These are phyloP conservation scores for Portunus trituberculatus DNA, from an alignment of 1,140 invertebrate genomes.

Conservation along the genomic window DNA sequence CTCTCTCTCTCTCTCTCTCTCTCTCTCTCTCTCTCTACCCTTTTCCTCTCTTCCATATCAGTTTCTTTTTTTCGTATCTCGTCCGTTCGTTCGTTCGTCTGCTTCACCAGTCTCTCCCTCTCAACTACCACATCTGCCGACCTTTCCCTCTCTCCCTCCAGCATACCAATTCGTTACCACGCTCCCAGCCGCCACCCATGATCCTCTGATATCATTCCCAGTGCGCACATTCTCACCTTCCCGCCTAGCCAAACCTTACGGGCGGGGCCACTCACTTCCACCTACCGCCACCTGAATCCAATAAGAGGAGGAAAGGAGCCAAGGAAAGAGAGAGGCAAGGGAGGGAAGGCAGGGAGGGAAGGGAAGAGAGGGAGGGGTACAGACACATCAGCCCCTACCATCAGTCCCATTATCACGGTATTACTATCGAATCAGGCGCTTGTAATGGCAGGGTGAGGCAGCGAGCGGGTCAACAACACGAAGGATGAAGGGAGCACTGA, in stretches of 20 bases:
- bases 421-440: not conserved
- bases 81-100: not conserved
- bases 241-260: not conserved
- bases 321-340: not conserved
- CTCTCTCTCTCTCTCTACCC: no score
- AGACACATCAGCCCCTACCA: no score
- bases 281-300: not conserved
- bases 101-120: not conserved
- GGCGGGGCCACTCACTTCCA: not conserved
- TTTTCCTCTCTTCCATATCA: not conserved
- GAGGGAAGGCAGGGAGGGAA: not conserved
- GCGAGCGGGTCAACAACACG: not conserved
- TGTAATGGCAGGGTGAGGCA: not conserved
- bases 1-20: no score
- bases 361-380: not conserved
- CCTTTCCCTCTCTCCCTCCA: not conserved
- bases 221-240: not conserved
- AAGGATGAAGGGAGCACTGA: not conserved
- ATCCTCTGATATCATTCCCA: not conserved
- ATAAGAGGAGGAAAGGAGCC: not conserved
- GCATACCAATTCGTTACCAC: not conserved
- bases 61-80: not conserved
- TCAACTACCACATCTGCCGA: not conserved
- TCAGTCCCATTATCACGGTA: not conserved
- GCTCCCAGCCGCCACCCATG: not conserved